Evolutionary conservation across 2,113 vertebrate species (phyloP).

Genomic region (Macrotus californicus): DNA sequence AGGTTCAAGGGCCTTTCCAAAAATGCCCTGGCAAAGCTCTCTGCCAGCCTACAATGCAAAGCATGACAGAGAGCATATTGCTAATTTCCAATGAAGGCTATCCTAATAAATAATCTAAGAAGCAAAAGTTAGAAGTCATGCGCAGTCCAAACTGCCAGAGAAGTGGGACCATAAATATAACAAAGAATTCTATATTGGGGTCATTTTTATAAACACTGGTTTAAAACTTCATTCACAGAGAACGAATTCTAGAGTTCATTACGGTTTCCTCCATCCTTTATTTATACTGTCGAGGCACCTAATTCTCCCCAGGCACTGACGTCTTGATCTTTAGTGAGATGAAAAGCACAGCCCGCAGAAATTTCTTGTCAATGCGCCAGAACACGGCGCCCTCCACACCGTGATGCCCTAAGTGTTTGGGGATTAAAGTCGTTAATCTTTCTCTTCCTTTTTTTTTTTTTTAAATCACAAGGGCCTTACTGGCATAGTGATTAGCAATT

Average conservation of each 20-base stretch:
- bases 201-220: not conserved
- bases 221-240: not conserved
- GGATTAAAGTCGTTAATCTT: not conserved
- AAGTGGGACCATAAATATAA: not conserved
- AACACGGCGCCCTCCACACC: not conserved
- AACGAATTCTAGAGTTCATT: not conserved
- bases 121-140: not conserved
- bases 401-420: not conserved
- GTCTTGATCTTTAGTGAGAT: conserved; percentile 6
- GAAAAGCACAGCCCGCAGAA: not conserved
- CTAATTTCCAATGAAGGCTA: not conserved
- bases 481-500: not conserved
- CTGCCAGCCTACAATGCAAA: too few relatives aligned
- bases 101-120: not conserved
- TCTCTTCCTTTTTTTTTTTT: not conserved
- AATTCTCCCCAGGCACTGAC: not conserved
- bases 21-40: not conserved
- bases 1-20: not conserved
- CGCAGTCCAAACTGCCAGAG: not conserved
- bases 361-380: not conserved
- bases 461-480: not conserved
- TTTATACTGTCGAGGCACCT: not conserved
- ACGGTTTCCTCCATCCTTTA: not conserved
- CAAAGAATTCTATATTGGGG: not conserved
- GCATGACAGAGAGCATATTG: not conserved